Percentiles rank a stretch among this genome's conserved stretches.
phyloP scores from a whole-genome alignment of 1,140 invertebrate species.

The Epicauta chinensis region DNA sequence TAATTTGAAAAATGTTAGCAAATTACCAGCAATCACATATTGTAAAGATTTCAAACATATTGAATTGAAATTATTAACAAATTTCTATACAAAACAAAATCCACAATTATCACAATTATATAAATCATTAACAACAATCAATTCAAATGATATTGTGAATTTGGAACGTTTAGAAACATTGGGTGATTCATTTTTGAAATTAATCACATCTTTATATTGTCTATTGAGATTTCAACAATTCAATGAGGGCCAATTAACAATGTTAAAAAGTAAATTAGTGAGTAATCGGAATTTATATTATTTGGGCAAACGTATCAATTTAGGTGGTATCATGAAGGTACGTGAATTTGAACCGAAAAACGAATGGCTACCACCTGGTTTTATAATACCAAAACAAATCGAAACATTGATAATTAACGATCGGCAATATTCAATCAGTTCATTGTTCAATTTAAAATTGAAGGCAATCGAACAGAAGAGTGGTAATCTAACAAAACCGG shows the following conservation, averaged over 20 bases:
- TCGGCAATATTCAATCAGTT: slow-evolving; percentile 20
- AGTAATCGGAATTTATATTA: slow-evolving; percentile 77
- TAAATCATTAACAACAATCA: slow-evolving; percentile 64
- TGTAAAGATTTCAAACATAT: slow-evolving; percentile 25
- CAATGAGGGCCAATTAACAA: slow-evolving; percentile 72
- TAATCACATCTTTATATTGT: slow-evolving; percentile 64
- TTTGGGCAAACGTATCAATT: slow-evolving; percentile 49
- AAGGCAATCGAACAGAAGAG: slow-evolving; percentile 40
- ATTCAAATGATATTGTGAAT: slow-evolving; percentile 70
- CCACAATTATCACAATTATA: slow-evolving; percentile 36
- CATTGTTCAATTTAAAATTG: slow-evolving; percentile 44
- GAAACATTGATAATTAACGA: slow-evolving; percentile 11
- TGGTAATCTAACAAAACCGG: slow-evolving; percentile 39
- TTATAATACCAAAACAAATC: slow-evolving; percentile 42
- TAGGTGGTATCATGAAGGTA: slow-evolving; percentile 55
- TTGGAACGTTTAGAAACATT: slow-evolving; percentile 79
- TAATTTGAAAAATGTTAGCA: slow-evolving; percentile 1
- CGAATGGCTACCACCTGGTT: slow-evolving; percentile 65
- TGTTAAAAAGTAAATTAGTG: slow-evolving; percentile 67
- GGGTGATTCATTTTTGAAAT: slow-evolving; percentile 87
- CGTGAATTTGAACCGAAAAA: slow-evolving; percentile 57
- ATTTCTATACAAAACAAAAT: slow-evolving; percentile 1
- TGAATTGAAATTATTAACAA: slow-evolving; percentile 25
- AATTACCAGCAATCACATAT: slow-evolving; percentile 31
- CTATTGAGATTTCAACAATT: slow-evolving; percentile 60